Base-by-base conservation (phyloP, 2,113 vertebrate species). In the Hemicordylus capensis region DNA sequence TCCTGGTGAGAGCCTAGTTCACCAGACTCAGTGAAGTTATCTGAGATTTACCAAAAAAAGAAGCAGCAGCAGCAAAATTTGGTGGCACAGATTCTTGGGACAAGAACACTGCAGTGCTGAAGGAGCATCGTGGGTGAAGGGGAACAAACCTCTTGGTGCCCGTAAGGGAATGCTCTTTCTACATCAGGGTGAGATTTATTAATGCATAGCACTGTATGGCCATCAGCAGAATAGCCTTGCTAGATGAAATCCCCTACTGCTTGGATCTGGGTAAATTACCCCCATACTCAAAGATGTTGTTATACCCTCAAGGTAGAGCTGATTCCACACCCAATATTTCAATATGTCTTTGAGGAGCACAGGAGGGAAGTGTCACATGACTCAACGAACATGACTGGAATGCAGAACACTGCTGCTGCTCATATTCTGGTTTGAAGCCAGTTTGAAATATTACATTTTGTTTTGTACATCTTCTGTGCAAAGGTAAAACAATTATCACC, bases 1-100 rank as follows among this genome's bases (percentile, higher is more conserved):
- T 51, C 9, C 59, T 69, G 3, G 70, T 4, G 3, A 59, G 39
- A 84, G 80, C 67, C 0, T 0, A 2, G n/a, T 31, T 83, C 75
- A 88, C 70, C 85, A 88, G 76, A 64, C 81, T 1, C 0, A n/a
- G 77, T 85, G 54, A 89, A 83, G 75, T 22, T 58, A 70, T 54
- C 31, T 48, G 3, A 81, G 46, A 54, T 37, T 76, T 83, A 88
- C 26, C 76, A 85, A 83, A 0, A 83, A 0, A 26, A 1, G 67
- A 0, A 46, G 26, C 54, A 37, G 0, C 7, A 73, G n/a, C 59
- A 72, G 88, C 46, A 1, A 85, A 87, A 77, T 0, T 26, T 46
- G 24, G 73, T 76, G 87, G 64, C 0, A 11, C 67, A 76, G 19
- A 58, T 46, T 44, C 8, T 67, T 46, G 46, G 10, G 9, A 56